Evolutionary conservation across 2,113 vertebrate species (phyloP), one percentile per base, ranked within the genome.

Genomic region (Tor tambroides): DNA sequence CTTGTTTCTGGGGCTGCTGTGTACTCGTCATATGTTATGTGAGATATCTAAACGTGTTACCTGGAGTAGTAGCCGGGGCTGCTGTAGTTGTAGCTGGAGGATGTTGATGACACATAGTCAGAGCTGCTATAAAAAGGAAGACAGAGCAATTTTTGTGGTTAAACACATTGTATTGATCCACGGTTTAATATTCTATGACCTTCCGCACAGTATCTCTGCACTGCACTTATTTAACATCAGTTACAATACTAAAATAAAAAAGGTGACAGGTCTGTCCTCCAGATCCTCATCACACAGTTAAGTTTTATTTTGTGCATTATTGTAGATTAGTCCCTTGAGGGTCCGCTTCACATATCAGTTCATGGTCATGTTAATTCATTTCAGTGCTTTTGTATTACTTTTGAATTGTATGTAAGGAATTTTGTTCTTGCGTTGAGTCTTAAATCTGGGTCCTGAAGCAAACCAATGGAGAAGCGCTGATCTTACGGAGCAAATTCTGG

Each of bases 21-120:
- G 15, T 4, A 17, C 12, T 12, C 30, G 67, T 35, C 17, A 9
- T 72, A 71, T 71, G 32, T 72, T 9, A 38, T 23, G 61, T 12
- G 61, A 59, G 56, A 65, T 14, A 43, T 74, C 19, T 65, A 56
- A 11, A 46, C 23, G 10, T 54, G 28, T 91, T 91, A 95, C 94
- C 94, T 94, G 87, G 88, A 74, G 80, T 87, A 89, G 32, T 81
- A 41, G 32, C 93, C 41, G 12, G 93, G 93, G 88, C 91, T 89
- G 38, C 94, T 95, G 92, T 95, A 93, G 30, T 92, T 91, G 87
- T 94, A 94, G 89, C n/a, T 92, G 75, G 86, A 79, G 51, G 92
- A 90, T 91, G 89, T 91, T 49, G 93, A 94, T 54, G 91, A 88
- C 67, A 91, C 49, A 80, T 95, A 91, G 67, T 94, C 93, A 1